A percentile compares a stretch with the other conserved stretches of the same genome.
These are phyloP conservation scores for Scleropages formosus DNA, from an alignment of 2,797 vertebrate genomes.

Conservation along the genomic window DNA sequence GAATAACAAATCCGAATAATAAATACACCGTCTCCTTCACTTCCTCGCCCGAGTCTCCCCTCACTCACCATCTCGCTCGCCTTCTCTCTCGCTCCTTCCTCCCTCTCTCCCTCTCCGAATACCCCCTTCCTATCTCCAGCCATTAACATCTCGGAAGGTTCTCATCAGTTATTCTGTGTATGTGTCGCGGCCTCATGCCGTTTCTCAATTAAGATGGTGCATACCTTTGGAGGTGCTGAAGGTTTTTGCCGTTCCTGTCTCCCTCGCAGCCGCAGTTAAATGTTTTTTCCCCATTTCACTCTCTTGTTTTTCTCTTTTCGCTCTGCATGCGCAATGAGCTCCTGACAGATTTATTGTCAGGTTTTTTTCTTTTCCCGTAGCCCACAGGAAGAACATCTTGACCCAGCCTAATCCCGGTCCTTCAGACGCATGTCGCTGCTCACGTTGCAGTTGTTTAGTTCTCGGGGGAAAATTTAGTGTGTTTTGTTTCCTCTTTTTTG, in stretches of 20 bases:
- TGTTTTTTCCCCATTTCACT: slow-evolving; percentile 3
- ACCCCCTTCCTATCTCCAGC: slow-evolving; percentile 33
- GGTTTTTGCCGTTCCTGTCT: slow-evolving; percentile 1
- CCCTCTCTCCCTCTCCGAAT: slow-evolving; percentile 4
- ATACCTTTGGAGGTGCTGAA: slow-evolving; percentile 40
- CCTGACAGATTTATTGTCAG: slow-evolving; percentile 13
- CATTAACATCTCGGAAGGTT: slow-evolving; percentile 41
- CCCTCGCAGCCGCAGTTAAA: slow-evolving; percentile 32
- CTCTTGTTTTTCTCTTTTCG: not conserved
- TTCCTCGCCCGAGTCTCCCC: not conserved
- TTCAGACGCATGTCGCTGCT: no score
- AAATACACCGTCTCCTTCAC: slow-evolving; percentile 29
- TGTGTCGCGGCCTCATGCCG: slow-evolving; percentile 41
- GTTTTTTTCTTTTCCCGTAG: no score
- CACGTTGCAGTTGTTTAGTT: no score
- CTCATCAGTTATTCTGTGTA: slow-evolving; percentile 48
- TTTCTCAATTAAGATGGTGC: slow-evolving; percentile 48
- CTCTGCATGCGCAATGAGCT: slow-evolving; percentile 10
- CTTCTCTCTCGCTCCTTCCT: slow-evolving; percentile 11
- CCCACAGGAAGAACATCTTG: no score
- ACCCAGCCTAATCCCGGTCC: no score
- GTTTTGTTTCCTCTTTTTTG: no score
- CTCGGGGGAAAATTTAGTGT: no score
- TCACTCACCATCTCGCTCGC: not conserved
- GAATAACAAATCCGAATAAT: slow-evolving; percentile 46